Base-by-base conservation (phyloP, 1,140 invertebrate genomes). In the Macrocentrus cingulum region DNA sequence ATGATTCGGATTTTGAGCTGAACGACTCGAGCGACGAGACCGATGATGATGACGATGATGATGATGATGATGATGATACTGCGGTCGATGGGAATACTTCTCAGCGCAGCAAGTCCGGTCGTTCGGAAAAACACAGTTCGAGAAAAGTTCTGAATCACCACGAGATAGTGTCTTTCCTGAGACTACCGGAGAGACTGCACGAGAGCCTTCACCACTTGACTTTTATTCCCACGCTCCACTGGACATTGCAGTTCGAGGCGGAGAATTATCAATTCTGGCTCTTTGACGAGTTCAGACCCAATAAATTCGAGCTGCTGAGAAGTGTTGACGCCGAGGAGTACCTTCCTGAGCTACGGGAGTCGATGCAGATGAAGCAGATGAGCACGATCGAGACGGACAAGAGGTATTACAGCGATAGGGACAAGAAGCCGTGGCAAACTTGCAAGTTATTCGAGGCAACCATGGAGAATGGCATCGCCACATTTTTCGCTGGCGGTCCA, bases 401-500 rank as follows among this genome's bases (percentile, higher is more conserved):
- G 70, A 15, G 57, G 59, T n/a, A n/a, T n/a, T n/a, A n/a, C 18
- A 37, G 49, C 3, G n/a, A 59, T 44, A 11, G 4, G 4, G 25
- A 22, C 5, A 29, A 56, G 70, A 15, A 59, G 59, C 34, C 55
- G 13, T 83, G 81, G 77, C 80, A 70, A 42, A 67, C 67, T 20
- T 79, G 71, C 64, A 66, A 76, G 29, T 66, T 78, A 52, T 83
- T 83, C 64, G 80, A 83, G 61, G 46, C 29, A 4, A 68, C 72
- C 18, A 61, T 68, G 41, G 51, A 76, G 13, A 42, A 58, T 57
- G 78, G 63, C 53, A 59, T 68, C 15, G 67, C 75, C 15, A 83
- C 74, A n/a, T 80, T 86, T 66, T 87, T 84, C 70, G 80, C 80
- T 64, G 86, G 86, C 23, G 86, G 86, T 11, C 83, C 85, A 2